A percentile compares a stretch with the other conserved stretches of the same genome.
phyloP scores from a whole-genome alignment of 2,797 vertebrate species.

The Gorsachius magnificus region DNA sequence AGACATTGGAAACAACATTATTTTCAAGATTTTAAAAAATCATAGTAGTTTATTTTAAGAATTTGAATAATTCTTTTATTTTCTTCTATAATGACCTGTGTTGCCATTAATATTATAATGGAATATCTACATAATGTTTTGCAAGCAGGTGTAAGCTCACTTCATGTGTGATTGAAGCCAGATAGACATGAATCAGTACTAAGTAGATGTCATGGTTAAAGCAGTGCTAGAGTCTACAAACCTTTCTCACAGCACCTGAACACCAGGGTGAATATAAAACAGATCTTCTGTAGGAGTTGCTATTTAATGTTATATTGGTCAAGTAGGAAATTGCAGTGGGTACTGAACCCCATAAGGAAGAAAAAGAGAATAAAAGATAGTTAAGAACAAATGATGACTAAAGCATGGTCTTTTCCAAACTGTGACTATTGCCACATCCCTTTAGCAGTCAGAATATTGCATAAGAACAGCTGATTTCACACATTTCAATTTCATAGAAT shows the following conservation, averaged over 20 bases:
- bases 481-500: not conserved
- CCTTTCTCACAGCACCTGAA: not conserved
- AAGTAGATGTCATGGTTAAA: not conserved
- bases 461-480: not conserved
- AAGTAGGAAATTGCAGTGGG: not conserved
- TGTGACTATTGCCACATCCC: not conserved
- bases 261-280: not conserved
- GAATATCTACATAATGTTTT: not conserved
- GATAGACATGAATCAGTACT: not conserved
- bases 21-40: not conserved
- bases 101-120: not conserved
- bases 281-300: not conserved
- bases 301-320: not conserved
- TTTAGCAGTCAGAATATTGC: not conserved
- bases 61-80: not conserved
- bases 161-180: not conserved
- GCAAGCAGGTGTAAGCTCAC: not conserved
- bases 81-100: not conserved
- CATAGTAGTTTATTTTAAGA: not conserved
- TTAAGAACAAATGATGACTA: not conserved
- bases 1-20: not conserved
- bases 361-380: not conserved
- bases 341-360: not conserved
- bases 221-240: not conserved
- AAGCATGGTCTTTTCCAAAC: not conserved